Base-by-base conservation (phyloP, 1,140 invertebrate species). In the Brachionus plicatilis region DNA sequence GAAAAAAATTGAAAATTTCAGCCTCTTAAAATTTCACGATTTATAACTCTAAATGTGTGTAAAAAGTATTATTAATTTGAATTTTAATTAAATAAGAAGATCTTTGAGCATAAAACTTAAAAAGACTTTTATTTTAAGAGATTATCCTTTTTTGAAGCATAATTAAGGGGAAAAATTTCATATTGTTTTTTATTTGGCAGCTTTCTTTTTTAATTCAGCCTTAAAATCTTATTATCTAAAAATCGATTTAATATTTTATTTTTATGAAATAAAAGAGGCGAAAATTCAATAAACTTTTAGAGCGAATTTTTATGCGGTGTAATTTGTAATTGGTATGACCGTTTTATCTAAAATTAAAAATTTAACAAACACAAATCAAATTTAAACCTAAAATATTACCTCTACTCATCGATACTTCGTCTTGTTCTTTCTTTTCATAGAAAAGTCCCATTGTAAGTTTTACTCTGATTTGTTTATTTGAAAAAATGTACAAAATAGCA, bases 401-500 rank as follows among this genome's bases (percentile, higher is more conserved):
- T 65, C 79, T 60, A n/a, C 79, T 82, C 27, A 82, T 43, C 0
- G 79, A 82, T 9, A 82, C 65, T 17, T 82, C 56, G 2, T 76
- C 72, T 76, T 76, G 41, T 27, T 60, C 50, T 65, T 60, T 60
- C 53, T 82, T 65, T 45, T 65, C 79, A 47, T 29, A 29, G 33
- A 82, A 65, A 8, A 82, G 53, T 6, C 79, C 65, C 33, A 45
- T 43, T 68, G 53, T 41, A 24, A 82, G 3, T 29, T 82, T 82
- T 4, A 65, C 79, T 68, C 79, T 60, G 17, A 82, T 60, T 47
- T 82, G 79, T 68, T 82, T 82, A 24, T 82, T 82, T 37, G 79
- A 82, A 47, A 82, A 82, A 43, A 82, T 82, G 79, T 82, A 82
- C 8, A 82, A 47, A 60, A 82, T 47, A 65, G 79, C 53, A 17